Evolutionary conservation across 2,888 invertebrate species (phyloP), one percentile per base, ranked within the genome.

Genomic region (Harpalus rubripes): DNA sequence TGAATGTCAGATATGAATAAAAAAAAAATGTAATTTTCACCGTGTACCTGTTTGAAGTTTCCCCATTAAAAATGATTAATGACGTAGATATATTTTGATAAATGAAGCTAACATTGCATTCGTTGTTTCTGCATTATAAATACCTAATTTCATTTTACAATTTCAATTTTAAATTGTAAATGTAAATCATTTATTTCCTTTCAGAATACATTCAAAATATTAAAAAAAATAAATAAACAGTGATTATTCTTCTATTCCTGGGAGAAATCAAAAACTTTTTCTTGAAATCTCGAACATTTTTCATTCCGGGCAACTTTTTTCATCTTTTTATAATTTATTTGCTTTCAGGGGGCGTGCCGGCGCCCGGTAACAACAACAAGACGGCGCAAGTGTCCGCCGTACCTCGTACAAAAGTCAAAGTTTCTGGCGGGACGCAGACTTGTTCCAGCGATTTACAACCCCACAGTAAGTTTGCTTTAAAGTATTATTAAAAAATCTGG

Each of bases 341-440:
- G 32, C 6, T 89, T 89, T 78, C 86, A 90, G 90, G 88, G 85
- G 86, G 89, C 84, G 90, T 89, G 86, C 88, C 88, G 83, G 89
- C 89, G 85, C 87, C 89, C 56, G 91, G 91, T 44, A 65, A 72
- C 58, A 85, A 82, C 18, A 86, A 85, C 63, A 91, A 91, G 89
- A 96, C 96, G 7, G 96, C 96, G 63, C 96, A 96, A 92, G 96
- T 96, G 44, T 96, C 96, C 80, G 96, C 96, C 2, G 96, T 97
- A 61, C 96, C 96, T 7, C 93, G 96, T 88, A 96, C 96, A 0
- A 96, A 97, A 92, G 95, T 97, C 44, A 97, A 97, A 92, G 96
- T 97, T 32, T 96, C 97, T 6, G 97, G 97, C 12, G 97, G 97
- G 39, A 97, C 97, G 0, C 97, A 98, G 91, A 97, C 97, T 6